Evolutionary conservation across 2,888 invertebrate genomes (phyloP).

Genomic region (Patella depressa): DNA sequence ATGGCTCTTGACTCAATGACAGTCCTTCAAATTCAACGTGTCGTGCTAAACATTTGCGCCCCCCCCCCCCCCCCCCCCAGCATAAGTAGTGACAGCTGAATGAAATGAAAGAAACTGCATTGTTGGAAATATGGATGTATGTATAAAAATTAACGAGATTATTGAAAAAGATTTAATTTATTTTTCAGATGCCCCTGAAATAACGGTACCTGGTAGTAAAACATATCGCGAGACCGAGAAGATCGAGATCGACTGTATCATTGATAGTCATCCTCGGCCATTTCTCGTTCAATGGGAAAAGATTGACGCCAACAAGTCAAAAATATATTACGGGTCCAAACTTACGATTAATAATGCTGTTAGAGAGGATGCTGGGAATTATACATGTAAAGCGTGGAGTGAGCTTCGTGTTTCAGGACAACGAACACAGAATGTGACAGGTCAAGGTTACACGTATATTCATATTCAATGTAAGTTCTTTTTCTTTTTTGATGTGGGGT

Average conservation of each 20-base stretch:
- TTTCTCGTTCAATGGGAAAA: conserved; percentile 50
- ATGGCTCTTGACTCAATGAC: no score
- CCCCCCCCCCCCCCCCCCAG: no score
- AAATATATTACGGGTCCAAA: conserved; percentile 34
- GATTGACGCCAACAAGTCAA: conserved; percentile 30
- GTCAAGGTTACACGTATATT: conserved; percentile 45
- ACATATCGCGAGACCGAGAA: conserved; percentile 42
- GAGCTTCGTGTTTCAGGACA: conserved; percentile 47
- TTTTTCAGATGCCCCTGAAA: conserved; percentile 53
- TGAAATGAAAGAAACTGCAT: no score
- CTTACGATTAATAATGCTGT: conserved; percentile 39
- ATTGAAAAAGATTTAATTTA: background rate
- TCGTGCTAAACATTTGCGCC: no score
- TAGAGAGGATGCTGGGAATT: conserved; percentile 50
- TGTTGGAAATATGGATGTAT: no score
- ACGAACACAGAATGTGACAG: conserved; percentile 34
- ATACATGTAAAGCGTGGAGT: conserved; percentile 53
- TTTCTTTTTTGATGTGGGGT: background rate
- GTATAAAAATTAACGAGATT: no score
- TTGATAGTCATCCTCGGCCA: conserved; percentile 53
- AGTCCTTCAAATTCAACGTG: no score
- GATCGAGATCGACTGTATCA: conserved; percentile 46
- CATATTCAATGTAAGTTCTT: conserved; percentile 54
- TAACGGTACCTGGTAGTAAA: conserved; percentile 39
- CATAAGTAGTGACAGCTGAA: no score